Evolutionary conservation across 2,888 invertebrate genomes (phyloP).

Genomic region (Lagria hirta): DNA sequence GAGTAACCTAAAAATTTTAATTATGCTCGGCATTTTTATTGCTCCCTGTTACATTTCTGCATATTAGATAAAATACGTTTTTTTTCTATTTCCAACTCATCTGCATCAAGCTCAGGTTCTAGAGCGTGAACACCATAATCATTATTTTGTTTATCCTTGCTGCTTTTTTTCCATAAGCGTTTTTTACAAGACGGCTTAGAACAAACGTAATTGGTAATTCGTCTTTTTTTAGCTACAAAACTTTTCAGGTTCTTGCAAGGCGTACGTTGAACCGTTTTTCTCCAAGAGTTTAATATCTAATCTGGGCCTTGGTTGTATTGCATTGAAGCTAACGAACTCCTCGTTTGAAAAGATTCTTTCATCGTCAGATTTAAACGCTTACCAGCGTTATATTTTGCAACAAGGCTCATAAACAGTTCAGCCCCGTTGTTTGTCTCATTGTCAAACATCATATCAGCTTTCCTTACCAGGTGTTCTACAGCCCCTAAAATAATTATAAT

Average conservation of each 20-base stretch:
- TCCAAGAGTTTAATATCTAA: constrained; percentile 1
- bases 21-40: background rate
- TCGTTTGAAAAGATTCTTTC: background rate
- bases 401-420: constrained; percentile 19
- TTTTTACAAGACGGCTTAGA: background rate
- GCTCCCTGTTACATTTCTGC: background rate
- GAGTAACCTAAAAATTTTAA: background rate
- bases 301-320: constrained; percentile 1
- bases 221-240: background rate
- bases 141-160: background rate
- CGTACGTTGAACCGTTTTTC: background rate
- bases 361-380: constrained; percentile 16
- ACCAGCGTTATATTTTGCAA: constrained; percentile 21
- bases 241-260: background rate
- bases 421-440: constrained; percentile 21
- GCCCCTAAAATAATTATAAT: background rate
- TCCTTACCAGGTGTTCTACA: background rate
- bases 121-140: background rate
- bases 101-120: background rate
- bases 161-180: background rate
- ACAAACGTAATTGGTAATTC: background rate
- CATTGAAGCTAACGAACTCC: background rate
- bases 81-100: background rate
- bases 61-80: background rate
- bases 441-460: background rate